Evolutionary conservation across 1,140 invertebrate genomes (phyloP).

Genomic region (Chironomus striatipennis): DNA sequence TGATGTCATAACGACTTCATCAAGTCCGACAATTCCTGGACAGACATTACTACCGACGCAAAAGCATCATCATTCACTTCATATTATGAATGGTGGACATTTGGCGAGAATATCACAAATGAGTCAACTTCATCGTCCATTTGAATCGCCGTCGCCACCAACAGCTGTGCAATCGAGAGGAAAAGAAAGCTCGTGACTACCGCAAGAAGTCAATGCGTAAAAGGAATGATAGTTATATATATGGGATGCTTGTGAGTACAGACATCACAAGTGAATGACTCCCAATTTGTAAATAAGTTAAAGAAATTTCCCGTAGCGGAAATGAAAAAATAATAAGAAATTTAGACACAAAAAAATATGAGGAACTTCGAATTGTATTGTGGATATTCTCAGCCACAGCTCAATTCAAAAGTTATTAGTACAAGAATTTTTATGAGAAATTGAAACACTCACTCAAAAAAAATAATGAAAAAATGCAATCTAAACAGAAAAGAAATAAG

Average conservation of each 20-base stretch:
- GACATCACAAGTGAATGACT: too few relatives aligned
- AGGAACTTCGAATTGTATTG: too few relatives aligned
- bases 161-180: background rate
- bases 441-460: background rate
- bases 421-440: slow-evolving; percentile 3
- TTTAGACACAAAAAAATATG: too few relatives aligned
- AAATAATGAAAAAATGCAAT: background rate
- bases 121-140: slow-evolving; percentile 13
- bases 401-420: background rate
- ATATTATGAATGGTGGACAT: background rate
- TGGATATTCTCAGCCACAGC: background rate
- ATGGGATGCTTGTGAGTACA: too few relatives aligned
- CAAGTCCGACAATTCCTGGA: slow-evolving; percentile 5
- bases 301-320: too few relatives aligned
- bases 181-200: slow-evolving; percentile 10
- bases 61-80: slow-evolving; percentile 2
- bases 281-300: too few relatives aligned
- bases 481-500: background rate
- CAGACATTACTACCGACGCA: background rate
- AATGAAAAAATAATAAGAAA: too few relatives aligned
- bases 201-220: slow-evolving; percentile 6
- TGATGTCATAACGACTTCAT: background rate
- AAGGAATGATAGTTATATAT: background rate
- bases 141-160: background rate
- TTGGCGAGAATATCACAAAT: slow-evolving; percentile 15